Evolutionary conservation across 2,113 vertebrate genomes (phyloP).

Genomic region (Hylia prasina): DNA sequence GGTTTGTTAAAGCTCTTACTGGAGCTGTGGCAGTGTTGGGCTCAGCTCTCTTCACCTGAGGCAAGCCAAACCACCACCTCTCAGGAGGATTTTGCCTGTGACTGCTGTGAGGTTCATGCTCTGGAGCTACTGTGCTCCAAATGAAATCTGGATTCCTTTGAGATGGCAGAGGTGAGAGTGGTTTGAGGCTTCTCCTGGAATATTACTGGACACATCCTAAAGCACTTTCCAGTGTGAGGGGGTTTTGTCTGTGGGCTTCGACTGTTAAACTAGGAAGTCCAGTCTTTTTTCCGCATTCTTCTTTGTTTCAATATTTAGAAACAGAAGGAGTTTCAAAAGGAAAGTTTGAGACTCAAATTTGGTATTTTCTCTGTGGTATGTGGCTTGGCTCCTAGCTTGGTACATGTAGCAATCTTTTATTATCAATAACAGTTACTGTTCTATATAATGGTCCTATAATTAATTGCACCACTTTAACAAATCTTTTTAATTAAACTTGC

Average conservation of each 20-base stretch:
- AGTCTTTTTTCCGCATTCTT: not conserved
- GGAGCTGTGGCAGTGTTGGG: not conserved
- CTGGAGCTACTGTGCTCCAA: not conserved
- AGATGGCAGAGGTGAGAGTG: not conserved
- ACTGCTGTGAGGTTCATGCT: not conserved
- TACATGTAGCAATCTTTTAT: not conserved
- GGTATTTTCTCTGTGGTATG: not conserved
- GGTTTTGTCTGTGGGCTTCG: not conserved
- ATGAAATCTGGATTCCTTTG: not conserved
- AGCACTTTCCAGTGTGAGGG: not conserved
- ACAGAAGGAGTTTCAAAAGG: not conserved
- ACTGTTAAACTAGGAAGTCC: not conserved
- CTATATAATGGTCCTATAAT: not conserved
- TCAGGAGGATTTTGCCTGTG: not conserved
- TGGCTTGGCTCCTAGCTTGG: not conserved
- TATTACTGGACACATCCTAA: not conserved
- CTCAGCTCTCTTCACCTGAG: not conserved
- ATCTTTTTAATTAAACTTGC: not conserved
- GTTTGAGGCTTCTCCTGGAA: not conserved
- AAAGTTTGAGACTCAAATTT: not conserved
- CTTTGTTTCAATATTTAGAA: not conserved
- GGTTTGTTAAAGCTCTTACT: not conserved
- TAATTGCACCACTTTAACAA: not conserved
- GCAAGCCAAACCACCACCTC: not conserved
- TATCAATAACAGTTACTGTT: not conserved